Percentiles rank a stretch among this genome's conserved stretches.
These are phyloP conservation scores for Montipora cactus DNA, from an alignment of 64 coral and sea anemone genomes.

Conservation along the genomic window DNA sequence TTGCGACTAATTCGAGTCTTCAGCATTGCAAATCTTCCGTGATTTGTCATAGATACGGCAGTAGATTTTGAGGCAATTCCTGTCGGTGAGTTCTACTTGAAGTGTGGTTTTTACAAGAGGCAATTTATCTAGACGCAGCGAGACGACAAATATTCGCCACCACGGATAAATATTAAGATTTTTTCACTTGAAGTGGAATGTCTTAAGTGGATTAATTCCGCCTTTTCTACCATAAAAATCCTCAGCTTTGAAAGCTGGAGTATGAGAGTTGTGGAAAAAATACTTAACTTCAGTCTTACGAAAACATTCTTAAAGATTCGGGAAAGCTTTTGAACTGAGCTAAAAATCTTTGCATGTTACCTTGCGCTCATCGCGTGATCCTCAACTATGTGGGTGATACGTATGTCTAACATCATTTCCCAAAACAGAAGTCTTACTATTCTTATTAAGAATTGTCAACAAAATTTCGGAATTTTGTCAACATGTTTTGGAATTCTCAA, in stretches of 20 bases:
- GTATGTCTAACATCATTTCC: slow-evolving; percentile 8
- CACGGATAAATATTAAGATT: not conserved
- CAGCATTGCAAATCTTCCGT: not conserved
- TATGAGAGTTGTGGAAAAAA: not conserved
- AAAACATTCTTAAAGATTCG: not conserved
- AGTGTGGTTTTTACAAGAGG: not conserved
- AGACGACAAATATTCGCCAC: not conserved
- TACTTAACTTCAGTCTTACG: not conserved
- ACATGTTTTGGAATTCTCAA: slow-evolving; percentile 4
- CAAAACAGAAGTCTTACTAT: not conserved
- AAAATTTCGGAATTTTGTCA: not conserved
- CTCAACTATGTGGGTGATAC: not conserved
- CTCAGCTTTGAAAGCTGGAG: not conserved
- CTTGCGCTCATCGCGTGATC: slow-evolving; percentile 26
- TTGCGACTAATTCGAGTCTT: not conserved
- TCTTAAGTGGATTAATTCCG: not conserved
- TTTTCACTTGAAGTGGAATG: not conserved
- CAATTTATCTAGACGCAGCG: not conserved
- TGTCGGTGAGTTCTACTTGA: not conserved
- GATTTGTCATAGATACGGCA: not conserved
- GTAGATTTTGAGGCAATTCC: not conserved
- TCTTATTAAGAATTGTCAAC: not conserved
- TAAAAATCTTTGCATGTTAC: not conserved
- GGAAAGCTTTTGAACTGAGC: no score
- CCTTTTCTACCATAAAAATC: not conserved